Conservation (phyloP, 2,113 vertebrate genomes). For the Benitochromis conjunctus region DNA sequence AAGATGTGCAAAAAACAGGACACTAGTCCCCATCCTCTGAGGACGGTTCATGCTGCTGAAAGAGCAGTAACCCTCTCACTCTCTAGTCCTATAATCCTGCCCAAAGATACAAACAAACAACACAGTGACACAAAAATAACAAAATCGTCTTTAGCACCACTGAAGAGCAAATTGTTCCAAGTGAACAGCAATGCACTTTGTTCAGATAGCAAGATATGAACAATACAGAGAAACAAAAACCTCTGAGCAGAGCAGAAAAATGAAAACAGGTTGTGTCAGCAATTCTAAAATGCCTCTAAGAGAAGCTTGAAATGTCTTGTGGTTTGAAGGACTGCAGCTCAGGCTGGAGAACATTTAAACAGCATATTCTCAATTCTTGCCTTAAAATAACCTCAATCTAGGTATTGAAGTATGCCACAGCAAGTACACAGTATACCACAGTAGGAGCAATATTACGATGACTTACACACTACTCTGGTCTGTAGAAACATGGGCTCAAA, state of each 20-base stretch:
- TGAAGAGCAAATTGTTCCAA: constrained; percentile 35
- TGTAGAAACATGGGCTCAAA: constrained; percentile 18
- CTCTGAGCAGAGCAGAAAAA: background rate
- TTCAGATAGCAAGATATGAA: constrained; percentile 20
- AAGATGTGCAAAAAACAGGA: constrained; percentile 47
- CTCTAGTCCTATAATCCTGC: constrained; percentile 36
- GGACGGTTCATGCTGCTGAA: constrained; percentile 20
- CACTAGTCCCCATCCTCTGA: constrained; percentile 7
- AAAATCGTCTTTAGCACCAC: constrained; percentile 62
- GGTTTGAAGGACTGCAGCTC: constrained; percentile 9
- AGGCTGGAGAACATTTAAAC: constrained; percentile 7
- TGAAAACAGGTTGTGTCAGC: constrained; percentile 7
- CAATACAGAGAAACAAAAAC: constrained; percentile 2
- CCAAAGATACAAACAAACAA: constrained; percentile 40
- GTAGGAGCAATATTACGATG: background rate
- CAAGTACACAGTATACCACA: background rate
- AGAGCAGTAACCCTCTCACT: constrained; percentile 35
- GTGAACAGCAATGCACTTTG: constrained; percentile 5
- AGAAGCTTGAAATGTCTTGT: constrained; percentile 17
- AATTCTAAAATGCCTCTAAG: constrained; percentile 22
- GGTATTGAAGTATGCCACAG: background rate
- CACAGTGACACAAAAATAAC: constrained; percentile 31
- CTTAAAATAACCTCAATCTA: constrained; percentile 16
- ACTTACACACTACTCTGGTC: constrained; percentile 7
- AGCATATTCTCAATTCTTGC: constrained; percentile 14